Evolutionary conservation across 2,888 invertebrate genomes (phyloP).

Genomic region (Calameuta filiformis): DNA sequence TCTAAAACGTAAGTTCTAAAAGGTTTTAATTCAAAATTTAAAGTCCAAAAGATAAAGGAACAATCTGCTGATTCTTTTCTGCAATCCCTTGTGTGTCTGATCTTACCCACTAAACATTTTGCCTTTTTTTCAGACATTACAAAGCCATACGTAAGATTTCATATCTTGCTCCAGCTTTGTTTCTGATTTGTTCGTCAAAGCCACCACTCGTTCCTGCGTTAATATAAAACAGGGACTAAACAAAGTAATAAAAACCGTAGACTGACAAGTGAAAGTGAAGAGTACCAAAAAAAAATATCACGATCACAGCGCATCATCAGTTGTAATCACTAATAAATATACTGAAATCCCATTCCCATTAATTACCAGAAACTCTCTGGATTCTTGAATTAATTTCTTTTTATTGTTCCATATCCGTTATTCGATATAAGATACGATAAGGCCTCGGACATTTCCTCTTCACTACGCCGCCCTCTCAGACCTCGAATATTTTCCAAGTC

Average conservation of each 20-base stretch:
- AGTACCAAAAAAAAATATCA: conserved; percentile 31
- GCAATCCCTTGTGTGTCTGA: background rate
- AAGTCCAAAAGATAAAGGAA: background rate
- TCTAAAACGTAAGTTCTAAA: no score
- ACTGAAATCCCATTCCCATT: background rate
- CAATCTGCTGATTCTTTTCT: background rate
- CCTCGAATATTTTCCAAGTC: conserved; percentile 46
- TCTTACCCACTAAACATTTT: background rate
- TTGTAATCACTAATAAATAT: background rate
- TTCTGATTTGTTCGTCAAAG: background rate
- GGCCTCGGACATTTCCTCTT: conserved; percentile 56
- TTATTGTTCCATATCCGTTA: conserved; percentile 52
- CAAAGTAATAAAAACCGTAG: background rate
- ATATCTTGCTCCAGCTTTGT: background rate
- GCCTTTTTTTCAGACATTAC: background rate
- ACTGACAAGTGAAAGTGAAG: conserved; percentile 24
- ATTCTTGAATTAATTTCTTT: conserved; percentile 10
- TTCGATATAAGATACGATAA: conserved; percentile 58
- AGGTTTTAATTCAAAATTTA: background rate
- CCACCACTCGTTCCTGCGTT: background rate
- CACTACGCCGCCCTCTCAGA: conserved; percentile 47
- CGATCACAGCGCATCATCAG: conserved; percentile 45
- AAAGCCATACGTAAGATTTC: background rate
- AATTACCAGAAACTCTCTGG: background rate
- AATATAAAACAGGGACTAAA: background rate